Conservation (phyloP, 1,140 invertebrate genomes). For the Achatina immaculata region DNA sequence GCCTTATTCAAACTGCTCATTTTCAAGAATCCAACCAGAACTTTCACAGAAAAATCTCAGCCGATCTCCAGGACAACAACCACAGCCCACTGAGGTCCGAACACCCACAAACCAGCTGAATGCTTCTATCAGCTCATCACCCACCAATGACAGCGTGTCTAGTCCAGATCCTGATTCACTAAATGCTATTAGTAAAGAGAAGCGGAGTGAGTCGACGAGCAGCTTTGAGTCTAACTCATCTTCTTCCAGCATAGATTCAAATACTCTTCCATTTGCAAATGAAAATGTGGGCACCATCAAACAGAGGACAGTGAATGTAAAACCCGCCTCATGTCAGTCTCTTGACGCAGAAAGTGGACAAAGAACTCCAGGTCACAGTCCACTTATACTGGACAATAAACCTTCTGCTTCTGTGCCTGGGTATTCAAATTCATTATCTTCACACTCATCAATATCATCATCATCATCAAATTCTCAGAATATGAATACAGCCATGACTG, state of each 20-base stretch:
- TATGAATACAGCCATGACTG: background rate
- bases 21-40: background rate
- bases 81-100: background rate
- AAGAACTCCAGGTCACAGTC: slow-evolving; percentile 37
- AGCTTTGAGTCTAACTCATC: slow-evolving; percentile 80
- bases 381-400: slow-evolving; percentile 42
- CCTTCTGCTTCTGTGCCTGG: slow-evolving; percentile 13
- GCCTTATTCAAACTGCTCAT: background rate
- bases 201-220: slow-evolving; percentile 55
- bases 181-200: slow-evolving; percentile 38
- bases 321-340: slow-evolving; percentile 57
- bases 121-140: background rate
- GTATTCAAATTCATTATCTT: slow-evolving; percentile 9
- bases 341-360: slow-evolving; percentile 45
- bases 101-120: background rate
- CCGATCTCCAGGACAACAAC: background rate
- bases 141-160: background rate
- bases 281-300: slow-evolving; percentile 99
- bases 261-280: slow-evolving; percentile 97
- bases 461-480: background rate
- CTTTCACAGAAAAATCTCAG: background rate
- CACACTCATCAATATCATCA: background rate
- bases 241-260: slow-evolving; percentile 86
- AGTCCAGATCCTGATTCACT: background rate
- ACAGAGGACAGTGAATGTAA: slow-evolving; percentile 74